These are phyloP conservation scores for Acrocephalus kingi DNA, from an alignment of 2,113 vertebrate genomes.

Conservation along the genomic window DNA sequence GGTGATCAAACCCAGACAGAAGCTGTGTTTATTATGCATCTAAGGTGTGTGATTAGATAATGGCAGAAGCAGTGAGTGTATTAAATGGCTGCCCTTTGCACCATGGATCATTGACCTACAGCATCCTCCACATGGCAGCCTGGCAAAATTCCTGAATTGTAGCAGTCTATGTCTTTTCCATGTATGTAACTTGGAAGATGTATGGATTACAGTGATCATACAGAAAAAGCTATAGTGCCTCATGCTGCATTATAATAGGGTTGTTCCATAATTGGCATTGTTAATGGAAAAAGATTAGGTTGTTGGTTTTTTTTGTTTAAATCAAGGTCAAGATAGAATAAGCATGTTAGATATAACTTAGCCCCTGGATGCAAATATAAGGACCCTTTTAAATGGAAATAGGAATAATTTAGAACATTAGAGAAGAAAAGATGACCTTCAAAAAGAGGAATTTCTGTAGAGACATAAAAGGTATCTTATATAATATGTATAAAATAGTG, in stretches of 20 bases:
- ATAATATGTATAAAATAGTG: constrained; percentile 13
- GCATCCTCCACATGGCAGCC: neutral
- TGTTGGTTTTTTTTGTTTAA: neutral
- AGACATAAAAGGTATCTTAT: neutral
- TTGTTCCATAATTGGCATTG: neutral
- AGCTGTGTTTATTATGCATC: neutral
- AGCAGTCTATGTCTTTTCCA: neutral
- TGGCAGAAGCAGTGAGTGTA: neutral
- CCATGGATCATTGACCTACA: neutral
- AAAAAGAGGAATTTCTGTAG: neutral
- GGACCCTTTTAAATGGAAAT: constrained; percentile 25
- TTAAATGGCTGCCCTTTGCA: neutral
- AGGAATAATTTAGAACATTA: neutral
- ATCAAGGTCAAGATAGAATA: constrained; percentile 45
- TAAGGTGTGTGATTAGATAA: neutral
- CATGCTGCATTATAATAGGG: neutral
- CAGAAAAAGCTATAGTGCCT: neutral
- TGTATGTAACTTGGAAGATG: constrained; percentile 23
- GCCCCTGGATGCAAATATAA: neutral
- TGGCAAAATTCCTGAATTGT: neutral
- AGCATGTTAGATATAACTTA: constrained; percentile 41
- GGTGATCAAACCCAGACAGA: neutral
- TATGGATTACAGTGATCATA: neutral
- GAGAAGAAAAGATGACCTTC: neutral
- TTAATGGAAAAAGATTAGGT: neutral